A percentile compares a stretch with the other conserved stretches of the same genome.
These are phyloP conservation scores for Synergus japonicus DNA, from an alignment of 2,888 invertebrate species.

Conservation along the genomic window DNA sequence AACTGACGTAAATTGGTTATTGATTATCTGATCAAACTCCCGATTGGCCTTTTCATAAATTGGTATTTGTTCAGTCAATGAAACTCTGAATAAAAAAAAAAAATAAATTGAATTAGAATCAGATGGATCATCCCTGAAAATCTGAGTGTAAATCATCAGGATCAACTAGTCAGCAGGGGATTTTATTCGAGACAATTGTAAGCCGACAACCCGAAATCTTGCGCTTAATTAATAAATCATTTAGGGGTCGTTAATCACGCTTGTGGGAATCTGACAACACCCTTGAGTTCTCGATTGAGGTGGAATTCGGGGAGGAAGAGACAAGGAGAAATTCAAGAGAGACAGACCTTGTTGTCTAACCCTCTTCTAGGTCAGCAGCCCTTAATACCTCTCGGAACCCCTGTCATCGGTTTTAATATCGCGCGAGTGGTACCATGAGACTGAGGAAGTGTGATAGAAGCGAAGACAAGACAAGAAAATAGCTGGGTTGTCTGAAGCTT, in stretches of 20 bases:
- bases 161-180: not conserved
- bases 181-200: not conserved
- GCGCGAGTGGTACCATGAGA: constrained; percentile 36
- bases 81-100: not conserved
- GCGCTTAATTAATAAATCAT: constrained; percentile 32
- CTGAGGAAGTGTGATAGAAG: constrained; percentile 31
- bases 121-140: not conserved
- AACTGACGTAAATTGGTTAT: no score
- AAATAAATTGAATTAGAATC: not conserved
- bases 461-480: constrained; percentile 46
- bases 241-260: constrained; percentile 22
- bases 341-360: constrained; percentile 35
- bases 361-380: constrained; percentile 40
- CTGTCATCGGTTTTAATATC: constrained; percentile 40
- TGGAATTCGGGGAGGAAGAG: constrained; percentile 10
- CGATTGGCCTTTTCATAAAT: no score
- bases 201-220: constrained; percentile 4
- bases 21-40: no score
- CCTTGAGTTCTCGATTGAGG: constrained; percentile 15
- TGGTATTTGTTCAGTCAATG: not conserved
- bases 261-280: constrained; percentile 29
- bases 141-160: not conserved
- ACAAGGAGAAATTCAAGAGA: constrained; percentile 33
- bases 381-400: constrained; percentile 40
- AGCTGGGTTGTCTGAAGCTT: constrained; percentile 40